Evolutionary conservation across 2,113 vertebrate species (phyloP), one percentile per base, ranked within the genome.

Genomic region (Notothenia coriiceps): DNA sequence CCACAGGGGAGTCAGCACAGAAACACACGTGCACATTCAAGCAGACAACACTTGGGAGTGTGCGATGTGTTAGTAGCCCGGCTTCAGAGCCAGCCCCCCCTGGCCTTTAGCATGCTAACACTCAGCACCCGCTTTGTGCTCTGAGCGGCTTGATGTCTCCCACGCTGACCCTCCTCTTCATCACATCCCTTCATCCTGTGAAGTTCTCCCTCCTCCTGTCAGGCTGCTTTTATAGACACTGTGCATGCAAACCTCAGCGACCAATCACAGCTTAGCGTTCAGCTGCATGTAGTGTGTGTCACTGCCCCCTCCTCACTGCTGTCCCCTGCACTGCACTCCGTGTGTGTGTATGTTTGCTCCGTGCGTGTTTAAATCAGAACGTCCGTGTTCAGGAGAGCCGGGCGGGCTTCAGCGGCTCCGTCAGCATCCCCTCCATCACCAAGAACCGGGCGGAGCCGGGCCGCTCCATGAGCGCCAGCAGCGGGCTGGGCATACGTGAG

Each of bases 391-490:
- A 98, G 95, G 98, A 99, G 92, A 98, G 89, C 80, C 96, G 98
- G 22, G 93, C 96, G 0, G 96, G 97, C 13, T 99, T 99, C 94
- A 99, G 98, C 4, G 98, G 97, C n/a, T 99, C 98, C 0, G 97
- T 98, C 94, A 99, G 98, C 82, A 99, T 99, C 87, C 97, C 98
- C 0, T 99, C 98, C 4, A 97, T 99, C 94, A 96, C 97, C 1
- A 99, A 98, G 83, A 96, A 97, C 90, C 96, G 97, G 80, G 95
- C 92, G 0, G 98, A 99, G 74, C 98, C 98, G 0, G 97, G 98
- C 0, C 96, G 98, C 7, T 99, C 98, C 46, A 98, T 99, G 98
- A 99, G 98, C 0, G 97, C 98, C 3, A 99, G 98, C 96, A 99
- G 98, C 0, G 97, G 98, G 6, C 92, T 99, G 60, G 97, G 96